Conservation (phyloP, 1,140 invertebrate species). For the Camponotus vicinus region DNA sequence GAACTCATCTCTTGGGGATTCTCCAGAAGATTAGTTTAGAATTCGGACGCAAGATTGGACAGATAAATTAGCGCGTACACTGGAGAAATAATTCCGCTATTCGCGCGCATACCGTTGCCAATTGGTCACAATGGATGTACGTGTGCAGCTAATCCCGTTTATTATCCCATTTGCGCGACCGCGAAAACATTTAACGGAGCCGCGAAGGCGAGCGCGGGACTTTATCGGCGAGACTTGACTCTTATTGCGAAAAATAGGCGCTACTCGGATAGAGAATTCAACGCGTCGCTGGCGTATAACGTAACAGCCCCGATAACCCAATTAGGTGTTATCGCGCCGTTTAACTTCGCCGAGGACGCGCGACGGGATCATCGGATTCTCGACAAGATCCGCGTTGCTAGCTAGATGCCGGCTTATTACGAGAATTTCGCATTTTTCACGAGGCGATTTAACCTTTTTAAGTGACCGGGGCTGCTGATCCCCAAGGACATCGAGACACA, state of each 20-base stretch:
- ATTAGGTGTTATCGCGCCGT: conserved; percentile 63
- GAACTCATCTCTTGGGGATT: background rate
- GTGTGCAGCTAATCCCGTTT: conserved; percentile 39
- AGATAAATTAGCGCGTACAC: background rate
- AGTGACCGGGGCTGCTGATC: conserved; percentile 3
- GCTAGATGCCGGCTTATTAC: conserved; percentile 28
- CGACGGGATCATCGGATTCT: conserved; percentile 52
- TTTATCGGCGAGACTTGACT: conserved; percentile 56
- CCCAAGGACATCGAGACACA: conserved; percentile 9
- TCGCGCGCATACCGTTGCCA: conserved; percentile 27
- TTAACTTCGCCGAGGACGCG: conserved; percentile 56
- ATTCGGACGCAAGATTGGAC: background rate
- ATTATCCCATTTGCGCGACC: conserved; percentile 35
- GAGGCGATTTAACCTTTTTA: conserved; percentile 34
- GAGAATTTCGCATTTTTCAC: background rate
- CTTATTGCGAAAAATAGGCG: conserved; percentile 50
- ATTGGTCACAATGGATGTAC: conserved; percentile 34
- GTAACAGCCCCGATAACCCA: conserved; percentile 65
- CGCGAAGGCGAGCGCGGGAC: conserved; percentile 27
- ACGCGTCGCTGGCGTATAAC: conserved; percentile 43
- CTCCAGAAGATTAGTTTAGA: background rate
- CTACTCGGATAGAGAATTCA: conserved; percentile 45
- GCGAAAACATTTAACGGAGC: conserved; percentile 35
- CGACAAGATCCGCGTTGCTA: conserved; percentile 36
- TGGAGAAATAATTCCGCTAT: conserved; percentile 30